Percentiles rank a stretch among this genome's conserved stretches.
Conservation (phyloP, 2,113 vertebrate species). For the Circaetus cinerascens region DNA sequence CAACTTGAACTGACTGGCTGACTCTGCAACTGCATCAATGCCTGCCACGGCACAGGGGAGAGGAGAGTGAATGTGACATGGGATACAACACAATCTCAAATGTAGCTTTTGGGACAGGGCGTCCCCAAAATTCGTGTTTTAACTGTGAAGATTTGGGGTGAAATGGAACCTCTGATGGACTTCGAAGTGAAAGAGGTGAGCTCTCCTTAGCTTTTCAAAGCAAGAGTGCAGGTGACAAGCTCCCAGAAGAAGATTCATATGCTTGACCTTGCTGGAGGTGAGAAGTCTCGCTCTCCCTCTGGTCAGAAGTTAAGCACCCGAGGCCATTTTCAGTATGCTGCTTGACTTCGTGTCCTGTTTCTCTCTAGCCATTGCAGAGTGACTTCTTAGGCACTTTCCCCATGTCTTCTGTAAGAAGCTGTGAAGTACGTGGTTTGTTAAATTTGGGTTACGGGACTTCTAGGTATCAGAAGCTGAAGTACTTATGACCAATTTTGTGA, state of each 20-base stretch:
- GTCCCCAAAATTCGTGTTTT: neutral
- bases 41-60: neutral
- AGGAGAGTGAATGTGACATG: neutral
- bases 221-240: neutral
- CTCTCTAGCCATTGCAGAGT: neutral
- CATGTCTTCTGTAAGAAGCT: neutral
- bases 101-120: neutral
- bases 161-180: neutral
- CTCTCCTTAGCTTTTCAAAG: neutral
- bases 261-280: neutral
- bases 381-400: neutral
- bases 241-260: neutral
- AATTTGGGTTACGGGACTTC: neutral
- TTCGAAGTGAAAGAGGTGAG: neutral
- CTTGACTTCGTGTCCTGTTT: neutral
- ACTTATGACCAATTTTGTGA: neutral
- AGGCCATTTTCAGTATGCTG: neutral
- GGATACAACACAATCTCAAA: neutral
- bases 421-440: neutral
- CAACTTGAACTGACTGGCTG: neutral
- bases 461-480: neutral
- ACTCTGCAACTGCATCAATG: neutral
- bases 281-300: neutral
- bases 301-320: too few species aligned
- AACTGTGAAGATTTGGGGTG: neutral